Evolutionary conservation across 2,888 invertebrate genomes (phyloP).

Genomic region (Rambutsinella grinnellia): DNA sequence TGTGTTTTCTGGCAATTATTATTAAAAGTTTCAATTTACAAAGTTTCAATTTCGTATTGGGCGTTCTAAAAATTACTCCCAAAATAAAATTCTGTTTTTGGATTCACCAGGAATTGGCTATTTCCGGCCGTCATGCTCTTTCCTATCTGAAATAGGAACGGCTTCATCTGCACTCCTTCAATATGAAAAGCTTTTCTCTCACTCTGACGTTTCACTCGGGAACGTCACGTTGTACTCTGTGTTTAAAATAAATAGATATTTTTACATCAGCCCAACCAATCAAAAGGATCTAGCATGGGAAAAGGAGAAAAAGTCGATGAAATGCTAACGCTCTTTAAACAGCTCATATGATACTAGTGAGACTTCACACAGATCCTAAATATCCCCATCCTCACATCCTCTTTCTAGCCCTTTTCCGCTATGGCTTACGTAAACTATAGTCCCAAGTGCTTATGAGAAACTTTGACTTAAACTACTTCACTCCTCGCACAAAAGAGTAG

Average conservation of each 20-base stretch:
- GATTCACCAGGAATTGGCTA: constrained; percentile 46
- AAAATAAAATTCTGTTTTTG: constrained; percentile 49
- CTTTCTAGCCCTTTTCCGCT: too few species aligned
- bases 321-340: too few species aligned
- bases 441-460: too few species aligned
- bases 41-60: constrained; percentile 43
- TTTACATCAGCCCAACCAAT: constrained; percentile 15
- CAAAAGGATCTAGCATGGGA: too few species aligned
- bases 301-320: too few species aligned
- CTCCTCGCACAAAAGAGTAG: too few species aligned
- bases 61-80: constrained; percentile 48
- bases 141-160: too few species aligned
- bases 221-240: constrained; percentile 3
- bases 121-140: constrained; percentile 36
- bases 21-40: constrained; percentile 52
- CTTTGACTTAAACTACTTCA: too few species aligned
- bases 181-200: not conserved
- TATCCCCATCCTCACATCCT: too few species aligned
- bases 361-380: too few species aligned
- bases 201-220: not conserved
- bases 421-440: too few species aligned
- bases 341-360: too few species aligned
- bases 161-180: not conserved
- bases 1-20: constrained; percentile 49
- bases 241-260: constrained; percentile 29